Conservation (phyloP, 2,888 invertebrate species). For the Leptarthrus brevirostris region DNA sequence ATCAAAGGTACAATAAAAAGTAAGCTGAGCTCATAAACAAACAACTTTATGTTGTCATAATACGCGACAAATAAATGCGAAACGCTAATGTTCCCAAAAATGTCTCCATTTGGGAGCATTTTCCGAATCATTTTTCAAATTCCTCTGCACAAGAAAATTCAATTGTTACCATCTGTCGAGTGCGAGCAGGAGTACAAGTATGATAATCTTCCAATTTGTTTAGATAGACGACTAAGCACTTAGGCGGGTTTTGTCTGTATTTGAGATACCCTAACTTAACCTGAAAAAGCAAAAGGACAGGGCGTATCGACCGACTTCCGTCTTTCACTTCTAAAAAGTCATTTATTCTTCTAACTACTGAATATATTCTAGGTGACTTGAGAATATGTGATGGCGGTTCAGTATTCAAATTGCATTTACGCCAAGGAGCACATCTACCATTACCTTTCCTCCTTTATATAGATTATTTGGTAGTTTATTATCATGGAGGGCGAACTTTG, state of each 20-base stretch:
- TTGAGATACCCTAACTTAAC: not conserved
- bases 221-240: not conserved
- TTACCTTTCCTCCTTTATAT: too few relatives aligned
- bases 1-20: too few relatives aligned
- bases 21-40: too few relatives aligned
- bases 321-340: not conserved
- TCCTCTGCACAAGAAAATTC: slow-evolving; percentile 17
- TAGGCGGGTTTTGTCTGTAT: not conserved
- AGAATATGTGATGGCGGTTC: not conserved
- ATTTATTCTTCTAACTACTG: not conserved
- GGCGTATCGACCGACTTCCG: not conserved
- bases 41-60: too few relatives aligned
- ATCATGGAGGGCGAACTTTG: too few relatives aligned
- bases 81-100: slow-evolving; percentile 28
- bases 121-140: slow-evolving; percentile 35
- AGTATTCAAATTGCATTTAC: not conserved
- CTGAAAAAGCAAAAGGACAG: not conserved
- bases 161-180: slow-evolving; percentile 17
- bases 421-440: too few relatives aligned
- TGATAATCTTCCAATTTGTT: slow-evolving; percentile 31
- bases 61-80: not conserved
- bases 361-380: not conserved
- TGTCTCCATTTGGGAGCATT: slow-evolving; percentile 26
- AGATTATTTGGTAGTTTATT: too few relatives aligned
- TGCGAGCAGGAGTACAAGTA: slow-evolving; percentile 4